Evolutionary conservation across 2,113 vertebrate genomes (phyloP).

Genomic region (Coregonus clupeaformis): DNA sequence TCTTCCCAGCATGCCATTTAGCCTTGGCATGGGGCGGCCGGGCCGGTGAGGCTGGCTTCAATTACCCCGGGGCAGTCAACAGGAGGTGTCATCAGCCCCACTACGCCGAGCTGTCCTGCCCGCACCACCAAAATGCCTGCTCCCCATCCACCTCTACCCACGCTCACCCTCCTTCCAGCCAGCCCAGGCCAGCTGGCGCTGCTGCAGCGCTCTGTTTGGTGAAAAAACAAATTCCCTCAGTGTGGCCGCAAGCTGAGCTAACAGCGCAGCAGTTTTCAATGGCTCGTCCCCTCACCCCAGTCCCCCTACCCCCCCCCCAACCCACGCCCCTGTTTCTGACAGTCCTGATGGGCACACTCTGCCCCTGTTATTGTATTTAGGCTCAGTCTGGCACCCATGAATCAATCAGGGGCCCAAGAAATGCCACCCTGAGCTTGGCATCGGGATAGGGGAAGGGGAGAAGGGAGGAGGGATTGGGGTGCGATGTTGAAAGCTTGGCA

Average conservation of each 20-base stretch:
- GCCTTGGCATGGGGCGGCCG: background rate
- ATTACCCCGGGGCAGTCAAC: constrained; percentile 11
- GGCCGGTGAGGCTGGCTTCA: constrained; percentile 1
- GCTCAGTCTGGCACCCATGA: constrained; percentile 56
- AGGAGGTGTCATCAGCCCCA: constrained; percentile 39
- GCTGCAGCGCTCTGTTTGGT: constrained; percentile 67
- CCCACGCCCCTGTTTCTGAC: constrained; percentile 39
- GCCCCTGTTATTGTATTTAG: constrained; percentile 71
- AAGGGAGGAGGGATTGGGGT: constrained; percentile 23
- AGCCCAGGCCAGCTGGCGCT: constrained; percentile 28
- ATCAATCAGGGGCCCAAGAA: constrained; percentile 54
- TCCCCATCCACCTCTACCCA: constrained; percentile 1
- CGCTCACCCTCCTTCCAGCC: constrained; percentile 12
- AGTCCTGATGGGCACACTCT: constrained; percentile 53
- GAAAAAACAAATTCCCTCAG: constrained; percentile 77
- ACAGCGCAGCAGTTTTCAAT: constrained; percentile 72
- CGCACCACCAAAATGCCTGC: background rate
- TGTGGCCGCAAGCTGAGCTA: constrained; percentile 74
- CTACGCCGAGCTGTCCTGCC: background rate
- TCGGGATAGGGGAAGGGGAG: constrained; percentile 46
- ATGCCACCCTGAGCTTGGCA: constrained; percentile 49
- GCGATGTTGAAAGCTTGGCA: constrained; percentile 74
- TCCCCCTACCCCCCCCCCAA: background rate
- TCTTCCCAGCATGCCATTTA: background rate
- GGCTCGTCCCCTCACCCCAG: constrained; percentile 32